Base-by-base conservation (phyloP, 2,888 invertebrate genomes). In the Elmis aenea region DNA sequence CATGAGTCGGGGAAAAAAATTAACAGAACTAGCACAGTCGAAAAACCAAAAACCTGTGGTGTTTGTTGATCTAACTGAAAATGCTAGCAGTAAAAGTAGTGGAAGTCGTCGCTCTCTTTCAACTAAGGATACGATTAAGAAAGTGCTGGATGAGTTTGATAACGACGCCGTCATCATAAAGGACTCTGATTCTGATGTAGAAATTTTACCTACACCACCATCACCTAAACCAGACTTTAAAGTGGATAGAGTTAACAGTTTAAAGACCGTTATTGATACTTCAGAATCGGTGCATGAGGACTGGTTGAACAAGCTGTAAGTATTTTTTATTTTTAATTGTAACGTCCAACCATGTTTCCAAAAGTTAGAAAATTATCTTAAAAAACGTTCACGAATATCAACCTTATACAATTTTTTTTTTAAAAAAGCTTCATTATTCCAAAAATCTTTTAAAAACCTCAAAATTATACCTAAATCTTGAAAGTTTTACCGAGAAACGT, bases 211-310 rank as follows among this genome's bases (percentile, higher is more conserved):
- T 6, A 52, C 38, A 20, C 64, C 66, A 3, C 65, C 66, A 8
- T 61, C 63, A 12, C 67, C 67, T 4, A 63, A 64, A 38, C 63
- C 66, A 3, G 65, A 66, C 45, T 57, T 67, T 42, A 55, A 57
- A 45, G 59, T 67, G 2, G 61, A 59, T 15, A 60, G 61, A 10
- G 51, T 67, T 3, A 83, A 82, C 56, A 70, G 78, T 14, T 64
- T 82, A 12, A 71, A 73, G 50, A 75, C 74, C 13, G 71, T 75
- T 2, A 66, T 74, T n/a, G 74, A 69, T 51, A 69, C 73, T 13
- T 70, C 67, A 11, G 68, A 71, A 1, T 58, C 73, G 5, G 68
- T 73, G 3, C 71, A 73, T 10, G 56, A 60, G 0, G 68, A 74
- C 40, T 82, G 78, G 78, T 58, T 81, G 4, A 45, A 62, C 2